Base-by-base conservation (phyloP, 2,888 invertebrate genomes). In the Ligdia adustata region DNA sequence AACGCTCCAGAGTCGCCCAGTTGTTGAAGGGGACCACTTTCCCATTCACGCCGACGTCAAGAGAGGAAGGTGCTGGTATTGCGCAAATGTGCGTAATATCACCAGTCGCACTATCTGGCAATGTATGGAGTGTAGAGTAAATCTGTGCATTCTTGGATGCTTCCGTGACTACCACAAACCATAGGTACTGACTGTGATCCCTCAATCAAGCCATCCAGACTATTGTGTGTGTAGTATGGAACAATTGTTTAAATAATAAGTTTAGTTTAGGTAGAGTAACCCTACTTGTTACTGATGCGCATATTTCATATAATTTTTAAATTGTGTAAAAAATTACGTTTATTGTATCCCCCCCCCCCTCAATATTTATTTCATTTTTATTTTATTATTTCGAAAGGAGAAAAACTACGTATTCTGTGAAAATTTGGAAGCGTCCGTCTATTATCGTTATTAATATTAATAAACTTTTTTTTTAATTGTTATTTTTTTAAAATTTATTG, bases 51-150 rank as follows among this genome's bases (percentile, higher is more conserved):
- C 47, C 1, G 54, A 54, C 0, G 40, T 29, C 2, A 59, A 52
- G 29, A 9, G 48, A 4, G 42, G 35, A 14, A 22, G 55, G 1
- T 61, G 61, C 41, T 52, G 50, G 31, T 32, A 52, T 52, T 62
- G 59, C 29, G 14, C 48, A 0, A 11, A 29, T 7, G n/a, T 7
- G n/a, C 13, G 14, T 11, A 11, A 7, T 14, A 49, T 50, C 24
- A 37, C 42, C 9, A 53, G 55, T 0, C 51, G 62, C 18, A 62
- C 61, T 0, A 26, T 54, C 1, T 65, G 61, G 59, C 60, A 65
- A 37, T 65, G 62, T 37, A 14, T 43, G 20, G 44, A 62, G 22
- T 65, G 60, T 9, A 28, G 57, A 9, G 45, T 57, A 0, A 55
- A 56, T 33, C 34, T 65, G 1, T 65, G 63, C 44, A 50, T 65